Percentiles rank a stretch among this genome's conserved stretches.
Evolutionary conservation across 2,797 vertebrate species (phyloP).

Genomic region (Telmatherina bonti): DNA sequence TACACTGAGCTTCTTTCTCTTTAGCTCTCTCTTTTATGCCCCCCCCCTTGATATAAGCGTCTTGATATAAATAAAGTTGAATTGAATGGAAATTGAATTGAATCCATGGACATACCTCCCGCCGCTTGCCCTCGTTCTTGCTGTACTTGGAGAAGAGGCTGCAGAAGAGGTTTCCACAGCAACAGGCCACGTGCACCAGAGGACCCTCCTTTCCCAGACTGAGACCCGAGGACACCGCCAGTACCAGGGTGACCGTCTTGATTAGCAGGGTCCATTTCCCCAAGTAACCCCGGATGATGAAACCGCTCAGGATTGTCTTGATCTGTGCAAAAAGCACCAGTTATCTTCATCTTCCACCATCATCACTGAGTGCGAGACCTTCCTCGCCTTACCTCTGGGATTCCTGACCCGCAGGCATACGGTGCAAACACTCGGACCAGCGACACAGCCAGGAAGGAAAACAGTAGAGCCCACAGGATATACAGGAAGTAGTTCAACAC

Average conservation of each 20-base stretch:
- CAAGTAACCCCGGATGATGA: conserved; percentile 98
- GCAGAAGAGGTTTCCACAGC: conserved; percentile 99
- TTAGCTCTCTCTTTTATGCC: too few relatives aligned
- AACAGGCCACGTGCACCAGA: conserved; percentile 97
- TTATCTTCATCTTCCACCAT: too few relatives aligned
- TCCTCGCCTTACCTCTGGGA: conserved; percentile 87
- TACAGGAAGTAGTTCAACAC: conserved; percentile 97
- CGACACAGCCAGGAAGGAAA: conserved; percentile 95
- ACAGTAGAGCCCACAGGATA: conserved; percentile 92
- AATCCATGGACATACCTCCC: conserved; percentile 84
- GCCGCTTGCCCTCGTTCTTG: conserved; percentile 98
- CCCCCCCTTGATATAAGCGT: too few relatives aligned
- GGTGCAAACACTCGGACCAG: conserved; percentile 96
- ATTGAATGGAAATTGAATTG: too few relatives aligned
- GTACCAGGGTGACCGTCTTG: conserved; percentile 96
- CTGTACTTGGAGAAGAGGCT: conserved; percentile 99
- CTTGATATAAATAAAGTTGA: too few relatives aligned
- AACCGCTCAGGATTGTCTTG: conserved; percentile 98
- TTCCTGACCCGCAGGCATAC: conserved; percentile 97
- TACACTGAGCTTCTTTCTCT: too few relatives aligned
- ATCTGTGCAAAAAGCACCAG: conserved; percentile 81
- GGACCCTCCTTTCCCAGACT: conserved; percentile 98
- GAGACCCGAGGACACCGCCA: conserved; percentile 97
- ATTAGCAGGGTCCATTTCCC: conserved; percentile 99
- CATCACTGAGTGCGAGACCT: too few relatives aligned